Conservation (phyloP, 2,797 vertebrate genomes). For the Picus viridis region DNA sequence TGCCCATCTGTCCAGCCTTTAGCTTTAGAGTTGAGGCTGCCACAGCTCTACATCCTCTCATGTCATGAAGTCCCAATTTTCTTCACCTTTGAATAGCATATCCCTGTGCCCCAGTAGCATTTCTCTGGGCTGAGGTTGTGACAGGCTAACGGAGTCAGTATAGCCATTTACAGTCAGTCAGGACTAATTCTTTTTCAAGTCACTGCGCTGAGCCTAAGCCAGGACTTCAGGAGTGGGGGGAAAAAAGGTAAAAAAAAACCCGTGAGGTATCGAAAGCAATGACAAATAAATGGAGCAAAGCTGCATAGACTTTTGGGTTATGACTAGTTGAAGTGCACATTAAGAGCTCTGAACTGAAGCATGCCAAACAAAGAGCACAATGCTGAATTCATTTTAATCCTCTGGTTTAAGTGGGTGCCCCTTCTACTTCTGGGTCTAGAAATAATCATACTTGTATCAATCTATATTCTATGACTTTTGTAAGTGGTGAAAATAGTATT, state of each 20-base stretch:
- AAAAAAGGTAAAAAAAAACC: background rate
- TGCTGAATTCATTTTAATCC: slow-evolving; percentile 81
- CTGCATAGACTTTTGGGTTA: slow-evolving; percentile 63
- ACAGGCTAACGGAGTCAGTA: slow-evolving; percentile 58
- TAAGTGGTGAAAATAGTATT: slow-evolving; percentile 85
- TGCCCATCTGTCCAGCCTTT: background rate
- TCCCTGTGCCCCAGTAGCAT: slow-evolving; percentile 46
- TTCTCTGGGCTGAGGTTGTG: slow-evolving; percentile 39
- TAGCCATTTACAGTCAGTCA: slow-evolving; percentile 62
- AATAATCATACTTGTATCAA: slow-evolving; percentile 86
- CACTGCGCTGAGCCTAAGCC: slow-evolving; percentile 67
- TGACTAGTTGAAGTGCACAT: slow-evolving; percentile 64
- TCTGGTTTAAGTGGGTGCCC: slow-evolving; percentile 77
- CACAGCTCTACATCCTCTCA: background rate
- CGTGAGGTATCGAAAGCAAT: slow-evolving; percentile 43
- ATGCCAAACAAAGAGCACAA: slow-evolving; percentile 72
- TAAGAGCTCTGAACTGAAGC: slow-evolving; percentile 70
- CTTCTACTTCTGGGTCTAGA: slow-evolving; percentile 73
- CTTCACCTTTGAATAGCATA: slow-evolving; percentile 39
- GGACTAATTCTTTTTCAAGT: slow-evolving; percentile 65
- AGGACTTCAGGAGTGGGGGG: slow-evolving; percentile 44
- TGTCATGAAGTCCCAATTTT: slow-evolving; percentile 7
- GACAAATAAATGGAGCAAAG: slow-evolving; percentile 71
- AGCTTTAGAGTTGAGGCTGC: slow-evolving; percentile 18
- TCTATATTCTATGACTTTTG: slow-evolving; percentile 86